Evolutionary conservation across 2,888 invertebrate genomes (phyloP).

Genomic region (Agelastica alni): DNA sequence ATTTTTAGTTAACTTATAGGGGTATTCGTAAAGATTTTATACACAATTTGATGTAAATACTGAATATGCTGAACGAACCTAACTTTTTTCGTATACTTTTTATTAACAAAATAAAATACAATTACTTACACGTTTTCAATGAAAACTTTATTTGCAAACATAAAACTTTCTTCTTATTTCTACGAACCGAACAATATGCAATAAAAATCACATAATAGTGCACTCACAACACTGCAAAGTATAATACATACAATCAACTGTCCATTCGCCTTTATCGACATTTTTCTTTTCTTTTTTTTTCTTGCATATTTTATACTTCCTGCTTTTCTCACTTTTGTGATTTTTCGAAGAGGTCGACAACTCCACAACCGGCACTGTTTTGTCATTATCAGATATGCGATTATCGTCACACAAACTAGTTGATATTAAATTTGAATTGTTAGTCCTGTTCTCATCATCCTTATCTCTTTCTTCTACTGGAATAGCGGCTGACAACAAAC

Average conservation of each 20-base stretch:
- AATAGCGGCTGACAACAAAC: conserved; percentile 40
- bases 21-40: too few species aligned
- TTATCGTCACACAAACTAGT: conserved; percentile 32
- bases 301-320: conserved; percentile 29
- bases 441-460: conserved; percentile 35
- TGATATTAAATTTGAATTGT: conserved; percentile 33
- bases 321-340: conserved; percentile 27
- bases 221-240: conserved; percentile 69
- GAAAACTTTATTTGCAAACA: conserved; percentile 12
- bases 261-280: conserved; percentile 65
- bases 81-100: too few species aligned
- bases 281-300: conserved; percentile 49
- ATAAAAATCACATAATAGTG: conserved; percentile 49
- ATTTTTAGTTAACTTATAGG: too few species aligned
- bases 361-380: conserved; percentile 33
- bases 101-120: too few species aligned
- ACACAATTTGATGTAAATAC: too few species aligned
- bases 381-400: conserved; percentile 29
- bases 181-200: conserved; percentile 8
- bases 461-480: conserved; percentile 41
- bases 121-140: neutral
- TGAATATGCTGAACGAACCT: neutral
- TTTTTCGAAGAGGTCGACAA: conserved; percentile 19
- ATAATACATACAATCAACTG: conserved; percentile 66
- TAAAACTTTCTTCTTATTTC: conserved; percentile 15